Conservation (phyloP, 2,888 invertebrate species). For the Ellobium chinense region DNA sequence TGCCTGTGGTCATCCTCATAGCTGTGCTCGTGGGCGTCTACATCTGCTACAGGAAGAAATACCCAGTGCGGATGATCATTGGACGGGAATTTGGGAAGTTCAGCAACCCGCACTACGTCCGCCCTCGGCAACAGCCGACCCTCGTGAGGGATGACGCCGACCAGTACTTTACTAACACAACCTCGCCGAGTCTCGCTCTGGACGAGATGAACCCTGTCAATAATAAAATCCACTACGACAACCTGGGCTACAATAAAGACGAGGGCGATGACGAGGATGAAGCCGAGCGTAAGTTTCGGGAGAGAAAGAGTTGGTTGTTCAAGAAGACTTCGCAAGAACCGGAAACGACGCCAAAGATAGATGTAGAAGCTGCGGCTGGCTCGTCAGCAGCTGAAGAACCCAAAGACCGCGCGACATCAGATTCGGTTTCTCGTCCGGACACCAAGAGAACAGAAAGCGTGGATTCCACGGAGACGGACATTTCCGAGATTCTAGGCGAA, state of each 20-base stretch:
- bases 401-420: neutral
- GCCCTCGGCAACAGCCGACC: conserved; percentile 28
- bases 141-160: conserved; percentile 56
- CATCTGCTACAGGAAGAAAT: conserved; percentile 68
- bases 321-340: conserved; percentile 12
- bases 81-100: conserved; percentile 68
- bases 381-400: neutral
- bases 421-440: neutral
- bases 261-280: conserved; percentile 45
- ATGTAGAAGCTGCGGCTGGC: neutral
- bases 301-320: conserved; percentile 51
- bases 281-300: conserved; percentile 40
- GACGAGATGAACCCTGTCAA: conserved; percentile 30
- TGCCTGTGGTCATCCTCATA: conserved; percentile 50
- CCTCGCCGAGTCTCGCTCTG: neutral
- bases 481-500: neutral
- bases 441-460: neutral
- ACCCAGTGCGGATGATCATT: conserved; percentile 69
- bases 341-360: neutral
- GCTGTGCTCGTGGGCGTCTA: conserved; percentile 56
- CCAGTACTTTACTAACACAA: conserved; percentile 41
- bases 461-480: neutral
- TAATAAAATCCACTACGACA: conserved; percentile 19
- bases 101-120: conserved; percentile 63
- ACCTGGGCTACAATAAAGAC: conserved; percentile 36